A percentile compares a stretch with the other conserved stretches of the same genome.
Conservation (phyloP, 2,888 invertebrate species). For the Orchestes rusci region DNA sequence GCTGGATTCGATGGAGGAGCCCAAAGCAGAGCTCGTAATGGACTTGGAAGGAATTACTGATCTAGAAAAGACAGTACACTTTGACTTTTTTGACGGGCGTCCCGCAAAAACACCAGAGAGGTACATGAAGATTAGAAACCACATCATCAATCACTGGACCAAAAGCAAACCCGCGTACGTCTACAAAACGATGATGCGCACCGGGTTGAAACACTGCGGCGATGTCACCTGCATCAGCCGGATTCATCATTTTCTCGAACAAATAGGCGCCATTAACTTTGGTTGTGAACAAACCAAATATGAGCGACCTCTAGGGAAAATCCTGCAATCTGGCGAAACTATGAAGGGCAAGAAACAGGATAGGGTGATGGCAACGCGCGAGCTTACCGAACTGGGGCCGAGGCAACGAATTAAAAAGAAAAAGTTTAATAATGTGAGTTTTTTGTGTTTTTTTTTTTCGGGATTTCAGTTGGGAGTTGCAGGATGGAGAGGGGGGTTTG, state of each 20-base stretch:
- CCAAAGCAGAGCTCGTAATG: conserved; percentile 43
- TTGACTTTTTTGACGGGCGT: conserved; percentile 52
- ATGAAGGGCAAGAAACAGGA: conserved; percentile 16
- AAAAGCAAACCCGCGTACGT: conserved; percentile 49
- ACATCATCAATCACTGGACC: conserved; percentile 51
- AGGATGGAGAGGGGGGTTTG: conserved; percentile 58
- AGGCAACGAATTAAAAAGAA: conserved; percentile 47
- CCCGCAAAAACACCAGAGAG: conserved; percentile 50
- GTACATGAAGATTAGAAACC: conserved; percentile 53
- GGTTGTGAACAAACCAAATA: conserved; percentile 46
- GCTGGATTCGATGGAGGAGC: conserved; percentile 42
- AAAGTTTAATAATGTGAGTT: conserved; percentile 49
- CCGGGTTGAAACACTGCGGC: conserved; percentile 53
- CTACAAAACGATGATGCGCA: conserved; percentile 51
- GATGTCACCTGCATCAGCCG: conserved; percentile 56
- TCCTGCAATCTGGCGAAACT: conserved; percentile 28
- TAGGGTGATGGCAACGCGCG: conserved; percentile 4
- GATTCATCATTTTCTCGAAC: conserved; percentile 54
- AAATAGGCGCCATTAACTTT: conserved; percentile 57
- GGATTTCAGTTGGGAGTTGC: too few species aligned
- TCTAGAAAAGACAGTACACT: conserved; percentile 49
- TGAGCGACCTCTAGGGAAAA: conserved; percentile 37
- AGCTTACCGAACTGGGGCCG: conserved; percentile 32
- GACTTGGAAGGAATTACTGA: conserved; percentile 43
- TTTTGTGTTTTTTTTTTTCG: too few species aligned